phyloP scores from a whole-genome alignment of 2,797 vertebrate species.

The Sebastes minor region DNA sequence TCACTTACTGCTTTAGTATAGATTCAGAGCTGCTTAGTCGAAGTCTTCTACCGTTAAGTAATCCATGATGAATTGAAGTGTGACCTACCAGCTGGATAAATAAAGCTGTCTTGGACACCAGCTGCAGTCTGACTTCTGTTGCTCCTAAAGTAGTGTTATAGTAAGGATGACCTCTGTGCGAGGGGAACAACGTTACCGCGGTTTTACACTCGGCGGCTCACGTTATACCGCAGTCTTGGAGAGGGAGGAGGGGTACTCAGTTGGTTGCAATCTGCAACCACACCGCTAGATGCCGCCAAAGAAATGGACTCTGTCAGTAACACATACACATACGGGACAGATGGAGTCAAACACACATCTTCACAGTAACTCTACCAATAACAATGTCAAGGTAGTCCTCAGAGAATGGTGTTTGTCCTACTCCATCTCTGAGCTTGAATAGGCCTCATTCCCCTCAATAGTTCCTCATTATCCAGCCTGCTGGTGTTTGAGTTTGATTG shows the following conservation, averaged over 20 bases:
- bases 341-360: constrained; percentile 1
- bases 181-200: neutral
- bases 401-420: constrained; percentile 32
- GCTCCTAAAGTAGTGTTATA: neutral
- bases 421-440: constrained; percentile 49
- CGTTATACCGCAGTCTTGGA: neutral
- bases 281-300: too few species aligned
- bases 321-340: neutral
- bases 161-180: neutral
- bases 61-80: constrained; percentile 7
- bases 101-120: neutral
- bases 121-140: neutral
- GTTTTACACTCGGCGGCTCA: neutral
- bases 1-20: neutral
- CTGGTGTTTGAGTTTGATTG: constrained; percentile 79
- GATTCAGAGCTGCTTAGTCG: constrained; percentile 10
- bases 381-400: constrained; percentile 14
- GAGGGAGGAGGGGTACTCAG: neutral
- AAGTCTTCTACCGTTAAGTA: constrained; percentile 16
- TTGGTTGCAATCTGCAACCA: neutral
- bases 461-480: constrained; percentile 70
- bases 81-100: neutral
- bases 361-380: constrained; percentile 10
- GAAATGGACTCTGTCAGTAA: too few species aligned
- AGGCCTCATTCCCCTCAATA: constrained; percentile 62